Evolutionary conservation across 1,140 invertebrate species (phyloP).

Genomic region (Cyclargus thomasi): DNA sequence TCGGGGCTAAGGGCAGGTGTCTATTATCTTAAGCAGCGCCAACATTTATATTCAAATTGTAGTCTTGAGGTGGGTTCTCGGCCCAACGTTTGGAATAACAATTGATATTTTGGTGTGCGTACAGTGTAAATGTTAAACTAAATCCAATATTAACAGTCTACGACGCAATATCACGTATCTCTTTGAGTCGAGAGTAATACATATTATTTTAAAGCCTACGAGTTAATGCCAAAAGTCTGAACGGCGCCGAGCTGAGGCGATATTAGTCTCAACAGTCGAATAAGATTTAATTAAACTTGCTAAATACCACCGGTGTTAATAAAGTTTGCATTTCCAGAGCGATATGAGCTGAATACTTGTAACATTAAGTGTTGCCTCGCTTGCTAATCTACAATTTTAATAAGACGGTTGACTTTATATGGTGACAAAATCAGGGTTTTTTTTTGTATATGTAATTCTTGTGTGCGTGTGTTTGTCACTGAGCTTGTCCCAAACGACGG

Average conservation of each 20-base stretch:
- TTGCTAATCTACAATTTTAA: too few relatives aligned
- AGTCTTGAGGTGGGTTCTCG: neutral
- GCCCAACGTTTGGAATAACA: neutral
- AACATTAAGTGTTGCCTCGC: neutral
- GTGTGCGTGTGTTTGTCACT: too few relatives aligned
- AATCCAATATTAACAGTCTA: neutral
- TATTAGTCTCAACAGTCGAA: neutral
- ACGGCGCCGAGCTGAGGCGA: neutral
- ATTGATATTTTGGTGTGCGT: neutral
- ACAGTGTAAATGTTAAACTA: neutral
- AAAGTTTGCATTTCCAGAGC: neutral
- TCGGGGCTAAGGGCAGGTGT: neutral
- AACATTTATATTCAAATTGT: conserved; percentile 9
- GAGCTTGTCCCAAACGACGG: too few relatives aligned
- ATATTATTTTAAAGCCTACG: neutral
- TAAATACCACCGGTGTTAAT: neutral
- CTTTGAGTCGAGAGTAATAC: too few relatives aligned
- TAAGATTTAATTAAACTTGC: neutral
- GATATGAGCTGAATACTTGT: neutral
- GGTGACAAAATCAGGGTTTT: too few relatives aligned
- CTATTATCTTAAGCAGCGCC: neutral
- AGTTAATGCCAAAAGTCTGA: neutral
- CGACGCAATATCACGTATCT: neutral
- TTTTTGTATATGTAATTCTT: too few relatives aligned
- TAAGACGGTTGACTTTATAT: too few relatives aligned